Conservation (phyloP, 2,888 invertebrate genomes). For the Spilarctia lutea region DNA sequence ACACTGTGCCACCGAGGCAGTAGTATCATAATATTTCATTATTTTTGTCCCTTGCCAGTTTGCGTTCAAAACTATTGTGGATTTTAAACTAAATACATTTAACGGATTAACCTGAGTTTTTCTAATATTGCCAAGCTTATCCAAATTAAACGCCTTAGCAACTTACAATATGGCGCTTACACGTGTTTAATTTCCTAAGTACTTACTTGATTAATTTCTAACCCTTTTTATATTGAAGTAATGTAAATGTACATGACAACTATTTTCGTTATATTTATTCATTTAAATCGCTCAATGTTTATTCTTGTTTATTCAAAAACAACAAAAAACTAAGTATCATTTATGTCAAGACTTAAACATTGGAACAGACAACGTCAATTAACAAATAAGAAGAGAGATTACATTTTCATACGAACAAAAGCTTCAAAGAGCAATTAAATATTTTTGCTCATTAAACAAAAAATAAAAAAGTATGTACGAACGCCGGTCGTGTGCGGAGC, state of each 20-base stretch:
- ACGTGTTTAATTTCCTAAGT: neutral
- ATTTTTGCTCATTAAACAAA: constrained; percentile 73
- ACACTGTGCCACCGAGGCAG: too few species aligned
- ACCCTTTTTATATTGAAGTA: neutral
- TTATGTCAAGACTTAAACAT: neutral
- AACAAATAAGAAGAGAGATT: constrained; percentile 69
- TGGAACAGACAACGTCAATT: constrained; percentile 52
- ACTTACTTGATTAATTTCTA: neutral
- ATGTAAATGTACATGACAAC: neutral
- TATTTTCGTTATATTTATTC: neutral
- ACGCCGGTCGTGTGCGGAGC: constrained; percentile 50
- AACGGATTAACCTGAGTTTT: too few species aligned
- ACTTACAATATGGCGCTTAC: neutral
- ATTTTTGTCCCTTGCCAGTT: too few species aligned
- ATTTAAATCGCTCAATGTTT: neutral
- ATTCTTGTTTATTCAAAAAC: neutral
- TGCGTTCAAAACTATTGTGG: too few species aligned
- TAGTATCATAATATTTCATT: too few species aligned
- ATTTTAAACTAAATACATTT: too few species aligned
- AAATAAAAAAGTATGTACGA: constrained; percentile 55
- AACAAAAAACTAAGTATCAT: neutral
- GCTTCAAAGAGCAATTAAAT: constrained; percentile 71
- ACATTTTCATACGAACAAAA: constrained; percentile 58
- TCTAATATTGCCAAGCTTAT: neutral
- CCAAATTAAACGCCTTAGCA: neutral